Conservation (phyloP, 2,888 invertebrate genomes). For the Heteromyza rotundicornis region DNA sequence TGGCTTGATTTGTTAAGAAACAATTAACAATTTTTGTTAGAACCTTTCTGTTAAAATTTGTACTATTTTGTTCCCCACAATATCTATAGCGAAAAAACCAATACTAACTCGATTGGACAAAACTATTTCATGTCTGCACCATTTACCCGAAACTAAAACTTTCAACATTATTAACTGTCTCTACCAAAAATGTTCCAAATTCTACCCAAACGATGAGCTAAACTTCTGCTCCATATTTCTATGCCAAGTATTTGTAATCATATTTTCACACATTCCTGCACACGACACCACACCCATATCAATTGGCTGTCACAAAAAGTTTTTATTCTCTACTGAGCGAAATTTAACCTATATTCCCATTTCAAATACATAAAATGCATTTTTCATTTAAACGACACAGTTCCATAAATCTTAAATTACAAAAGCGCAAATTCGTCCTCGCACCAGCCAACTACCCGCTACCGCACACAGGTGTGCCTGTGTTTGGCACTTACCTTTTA, state of each 20-base stretch:
- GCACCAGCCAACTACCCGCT: conserved; percentile 2
- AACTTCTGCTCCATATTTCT: too few species aligned
- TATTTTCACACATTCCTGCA: conserved; percentile 9
- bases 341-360: conserved; percentile 20
- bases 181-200: too few species aligned
- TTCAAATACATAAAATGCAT: conserved; percentile 23
- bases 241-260: conserved; percentile 12
- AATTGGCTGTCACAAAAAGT: neutral
- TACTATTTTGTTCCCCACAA: too few species aligned
- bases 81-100: too few species aligned
- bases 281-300: neutral
- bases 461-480: neutral
- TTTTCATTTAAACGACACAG: conserved; percentile 23
- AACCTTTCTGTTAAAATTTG: too few species aligned
- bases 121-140: too few species aligned
- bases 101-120: too few species aligned
- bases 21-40: too few species aligned
- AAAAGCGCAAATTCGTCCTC: neutral
- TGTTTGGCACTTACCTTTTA: neutral
- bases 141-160: too few species aligned
- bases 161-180: too few species aligned
- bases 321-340: neutral
- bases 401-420: conserved; percentile 25
- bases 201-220: too few species aligned
- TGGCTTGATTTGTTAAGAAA: too few species aligned